phyloP scores from a whole-genome alignment of 2,113 vertebrate genomes.

The Ictidomys tridecemlineatus region DNA sequence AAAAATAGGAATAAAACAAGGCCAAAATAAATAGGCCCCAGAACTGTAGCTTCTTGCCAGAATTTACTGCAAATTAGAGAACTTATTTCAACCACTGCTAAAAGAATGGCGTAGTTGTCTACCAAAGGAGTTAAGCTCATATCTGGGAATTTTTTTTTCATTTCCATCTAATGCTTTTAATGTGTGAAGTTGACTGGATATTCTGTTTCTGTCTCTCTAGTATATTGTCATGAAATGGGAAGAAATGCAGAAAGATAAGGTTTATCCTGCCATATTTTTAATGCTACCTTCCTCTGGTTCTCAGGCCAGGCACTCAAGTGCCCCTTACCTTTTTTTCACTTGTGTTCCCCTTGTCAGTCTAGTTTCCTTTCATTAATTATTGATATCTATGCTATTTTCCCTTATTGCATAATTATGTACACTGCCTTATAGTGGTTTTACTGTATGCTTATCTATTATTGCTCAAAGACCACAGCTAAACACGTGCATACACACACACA shows the following conservation, averaged over 20 bases:
- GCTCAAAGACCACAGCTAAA: constrained; percentile 11
- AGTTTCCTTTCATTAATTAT: constrained; percentile 44
- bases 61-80: not conserved
- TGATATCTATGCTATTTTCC: not conserved
- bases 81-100: not conserved
- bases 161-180: constrained; percentile 46
- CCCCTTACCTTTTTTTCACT: constrained; percentile 14
- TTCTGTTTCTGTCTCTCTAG: constrained; percentile 31
- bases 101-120: constrained; percentile 65
- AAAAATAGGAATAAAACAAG: constrained; percentile 55
- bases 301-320: not conserved
- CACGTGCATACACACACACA: not conserved
- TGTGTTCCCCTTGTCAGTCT: not conserved
- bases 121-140: constrained; percentile 27
- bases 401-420: constrained; percentile 28
- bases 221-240: constrained; percentile 56
- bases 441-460: constrained; percentile 43
- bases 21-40: constrained; percentile 58
- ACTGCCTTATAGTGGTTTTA: constrained; percentile 42
- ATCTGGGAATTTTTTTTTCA: constrained; percentile 29
- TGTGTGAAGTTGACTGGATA: constrained; percentile 49
- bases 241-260: constrained; percentile 47
- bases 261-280: not conserved
- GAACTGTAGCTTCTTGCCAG: constrained; percentile 56
- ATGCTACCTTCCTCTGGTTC: not conserved